A percentile compares a stretch with the other conserved stretches of the same genome.
phyloP scores from a whole-genome alignment of 2,888 invertebrate genomes.

The Hyppa rectilinea region DNA sequence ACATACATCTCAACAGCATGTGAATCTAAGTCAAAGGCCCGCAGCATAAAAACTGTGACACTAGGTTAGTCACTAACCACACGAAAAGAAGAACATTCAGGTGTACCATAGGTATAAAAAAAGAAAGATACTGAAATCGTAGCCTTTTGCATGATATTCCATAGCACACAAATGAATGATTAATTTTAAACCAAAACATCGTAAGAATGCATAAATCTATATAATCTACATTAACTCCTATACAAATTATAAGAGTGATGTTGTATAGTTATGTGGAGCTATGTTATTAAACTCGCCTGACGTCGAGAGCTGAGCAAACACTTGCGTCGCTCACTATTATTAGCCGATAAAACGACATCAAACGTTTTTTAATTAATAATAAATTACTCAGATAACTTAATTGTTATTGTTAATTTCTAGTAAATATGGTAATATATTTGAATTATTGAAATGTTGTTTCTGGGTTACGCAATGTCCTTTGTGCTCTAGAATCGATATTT shows the following conservation, averaged over 20 bases:
- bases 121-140: background rate
- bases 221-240: constrained; percentile 19
- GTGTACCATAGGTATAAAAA: background rate
- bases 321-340: constrained; percentile 37
- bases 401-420: constrained; percentile 37
- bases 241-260: constrained; percentile 9
- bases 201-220: too few species aligned
- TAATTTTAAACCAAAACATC: background rate
- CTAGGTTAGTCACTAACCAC: too few species aligned
- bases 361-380: constrained; percentile 27
- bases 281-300: constrained; percentile 26
- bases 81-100: too few species aligned
- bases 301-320: constrained; percentile 41
- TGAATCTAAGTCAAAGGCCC: too few species aligned
- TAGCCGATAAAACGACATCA: constrained; percentile 36
- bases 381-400: constrained; percentile 48
- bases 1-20: too few species aligned
- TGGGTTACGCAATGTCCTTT: constrained; percentile 16
- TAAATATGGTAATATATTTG: constrained; percentile 31
- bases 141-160: background rate
- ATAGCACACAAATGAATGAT: background rate
- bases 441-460: constrained; percentile 38
- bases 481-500: background rate
- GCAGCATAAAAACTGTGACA: too few species aligned
- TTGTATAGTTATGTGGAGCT: constrained; percentile 15